Evolutionary conservation across 2,888 invertebrate species (phyloP).

Genomic region (Thyatira batis): DNA sequence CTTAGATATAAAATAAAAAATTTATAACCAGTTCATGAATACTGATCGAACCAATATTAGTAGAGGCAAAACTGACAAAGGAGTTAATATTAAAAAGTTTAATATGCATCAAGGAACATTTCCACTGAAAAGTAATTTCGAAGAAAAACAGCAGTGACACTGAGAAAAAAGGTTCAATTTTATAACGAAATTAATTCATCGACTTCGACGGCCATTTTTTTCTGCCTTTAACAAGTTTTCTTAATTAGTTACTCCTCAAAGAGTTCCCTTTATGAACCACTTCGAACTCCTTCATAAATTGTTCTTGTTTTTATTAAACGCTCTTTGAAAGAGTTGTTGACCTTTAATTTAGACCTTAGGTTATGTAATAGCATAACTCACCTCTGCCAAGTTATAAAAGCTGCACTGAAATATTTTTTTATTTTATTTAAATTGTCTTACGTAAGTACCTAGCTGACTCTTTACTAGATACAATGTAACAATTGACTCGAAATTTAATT

Average conservation of each 20-base stretch:
- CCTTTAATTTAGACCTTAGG: conserved; percentile 34
- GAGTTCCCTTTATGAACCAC: conserved; percentile 29
- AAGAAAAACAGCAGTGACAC: conserved; percentile 43
- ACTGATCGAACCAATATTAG: background rate
- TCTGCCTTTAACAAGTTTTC: conserved; percentile 44
- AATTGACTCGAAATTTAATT: too few species aligned
- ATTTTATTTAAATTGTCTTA: too few species aligned
- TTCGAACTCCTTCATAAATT: conserved; percentile 27
- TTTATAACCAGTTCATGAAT: background rate
- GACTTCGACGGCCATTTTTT: conserved; percentile 41
- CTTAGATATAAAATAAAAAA: background rate
- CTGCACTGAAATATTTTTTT: too few species aligned
- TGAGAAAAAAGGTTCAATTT: conserved; percentile 40
- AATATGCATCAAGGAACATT: conserved; percentile 15
- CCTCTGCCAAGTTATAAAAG: too few species aligned
- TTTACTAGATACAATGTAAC: too few species aligned
- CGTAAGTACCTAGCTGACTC: too few species aligned
- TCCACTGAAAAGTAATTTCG: conserved; percentile 24
- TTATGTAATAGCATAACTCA: conserved; percentile 11
- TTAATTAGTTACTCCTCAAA: conserved; percentile 45
- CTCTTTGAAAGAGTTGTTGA: conserved; percentile 38
- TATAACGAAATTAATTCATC: conserved; percentile 62
- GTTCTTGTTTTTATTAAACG: conserved; percentile 41
- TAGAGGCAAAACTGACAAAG: background rate
- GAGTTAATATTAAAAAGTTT: conserved; percentile 5